Evolutionary conservation across 2,888 invertebrate species (phyloP).

Genomic region (Cerceris ruficornis): DNA sequence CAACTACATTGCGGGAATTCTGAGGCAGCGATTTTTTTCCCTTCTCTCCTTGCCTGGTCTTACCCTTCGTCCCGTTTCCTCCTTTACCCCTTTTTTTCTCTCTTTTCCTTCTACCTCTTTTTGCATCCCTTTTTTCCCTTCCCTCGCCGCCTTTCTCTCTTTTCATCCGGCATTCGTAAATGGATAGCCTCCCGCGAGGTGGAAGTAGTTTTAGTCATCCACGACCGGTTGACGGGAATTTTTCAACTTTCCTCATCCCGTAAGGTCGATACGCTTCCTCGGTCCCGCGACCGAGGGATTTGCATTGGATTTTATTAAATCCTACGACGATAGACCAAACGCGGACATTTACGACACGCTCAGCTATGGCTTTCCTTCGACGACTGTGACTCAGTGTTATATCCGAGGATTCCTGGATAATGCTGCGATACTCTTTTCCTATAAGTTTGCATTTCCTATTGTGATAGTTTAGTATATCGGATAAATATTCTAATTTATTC

Average conservation of each 20-base stretch:
- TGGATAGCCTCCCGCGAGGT: slow-evolving; percentile 13
- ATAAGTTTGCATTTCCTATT: no score
- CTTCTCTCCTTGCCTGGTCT: neutral
- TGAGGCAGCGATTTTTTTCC: slow-evolving; percentile 59
- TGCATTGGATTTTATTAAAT: neutral
- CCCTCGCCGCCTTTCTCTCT: neutral
- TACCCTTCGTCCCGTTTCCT: neutral
- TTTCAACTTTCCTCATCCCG: slow-evolving; percentile 10
- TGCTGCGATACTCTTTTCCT: no score
- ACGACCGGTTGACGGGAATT: neutral
- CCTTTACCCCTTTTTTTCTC: neutral
- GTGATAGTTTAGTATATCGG: neutral
- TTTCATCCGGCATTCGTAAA: slow-evolving; percentile 10
- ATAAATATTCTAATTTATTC: neutral
- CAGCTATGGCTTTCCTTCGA: neutral
- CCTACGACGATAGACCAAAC: neutral
- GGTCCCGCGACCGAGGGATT: neutral
- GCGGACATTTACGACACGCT: neutral
- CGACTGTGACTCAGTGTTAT: neutral
- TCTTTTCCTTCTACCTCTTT: slow-evolving; percentile 3
- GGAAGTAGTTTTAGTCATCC: slow-evolving; percentile 25
- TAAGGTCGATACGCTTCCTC: neutral
- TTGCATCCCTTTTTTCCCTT: slow-evolving; percentile 1
- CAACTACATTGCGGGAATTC: slow-evolving; percentile 55
- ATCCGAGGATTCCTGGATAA: neutral